These are phyloP conservation scores for Xenus cinereus DNA, from an alignment of 2,113 vertebrate genomes.

Conservation along the genomic window DNA sequence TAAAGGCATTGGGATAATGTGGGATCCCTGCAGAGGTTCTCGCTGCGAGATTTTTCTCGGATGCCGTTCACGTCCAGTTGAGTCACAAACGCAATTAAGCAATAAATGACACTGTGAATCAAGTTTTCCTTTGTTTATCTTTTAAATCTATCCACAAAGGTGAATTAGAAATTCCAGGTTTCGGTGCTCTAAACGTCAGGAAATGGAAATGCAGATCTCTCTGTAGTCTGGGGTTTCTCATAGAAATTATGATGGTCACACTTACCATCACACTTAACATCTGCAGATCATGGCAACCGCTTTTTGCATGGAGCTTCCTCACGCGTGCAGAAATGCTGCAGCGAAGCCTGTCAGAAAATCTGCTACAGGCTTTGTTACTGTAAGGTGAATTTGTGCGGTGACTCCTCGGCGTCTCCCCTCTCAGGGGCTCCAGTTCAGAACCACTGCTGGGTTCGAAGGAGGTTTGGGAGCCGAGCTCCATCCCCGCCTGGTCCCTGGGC, in stretches of 20 bases:
- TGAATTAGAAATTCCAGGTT: neutral
- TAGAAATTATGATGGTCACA: rapidly evolving
- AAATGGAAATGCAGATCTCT: neutral
- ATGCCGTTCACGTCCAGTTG: neutral
- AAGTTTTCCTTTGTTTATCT: neutral
- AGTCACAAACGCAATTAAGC: constrained; percentile 28
- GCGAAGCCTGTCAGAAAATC: neutral
- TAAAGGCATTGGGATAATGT: neutral
- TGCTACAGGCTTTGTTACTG: rapidly evolving
- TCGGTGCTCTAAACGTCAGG: neutral
- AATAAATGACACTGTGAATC: constrained; percentile 24
- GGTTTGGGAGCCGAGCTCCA: neutral
- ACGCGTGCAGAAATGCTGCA: rapidly evolving
- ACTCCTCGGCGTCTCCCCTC: rapidly evolving
- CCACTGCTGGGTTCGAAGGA: neutral
- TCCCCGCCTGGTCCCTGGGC: neutral
- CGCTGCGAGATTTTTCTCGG: neutral
- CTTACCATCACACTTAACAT: neutral
- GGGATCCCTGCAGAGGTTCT: neutral
- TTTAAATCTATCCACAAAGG: neutral
- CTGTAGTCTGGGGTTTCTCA: neutral
- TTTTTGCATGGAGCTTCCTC: neutral
- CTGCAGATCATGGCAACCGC: rapidly evolving
- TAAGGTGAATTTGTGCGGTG: rapidly evolving
- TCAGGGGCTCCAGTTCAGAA: rapidly evolving